Percentiles rank a stretch among this genome's conserved stretches.
Evolutionary conservation across 2,113 vertebrate species (phyloP).

Genomic region (Sinocyclocheilus anophthalmus): DNA sequence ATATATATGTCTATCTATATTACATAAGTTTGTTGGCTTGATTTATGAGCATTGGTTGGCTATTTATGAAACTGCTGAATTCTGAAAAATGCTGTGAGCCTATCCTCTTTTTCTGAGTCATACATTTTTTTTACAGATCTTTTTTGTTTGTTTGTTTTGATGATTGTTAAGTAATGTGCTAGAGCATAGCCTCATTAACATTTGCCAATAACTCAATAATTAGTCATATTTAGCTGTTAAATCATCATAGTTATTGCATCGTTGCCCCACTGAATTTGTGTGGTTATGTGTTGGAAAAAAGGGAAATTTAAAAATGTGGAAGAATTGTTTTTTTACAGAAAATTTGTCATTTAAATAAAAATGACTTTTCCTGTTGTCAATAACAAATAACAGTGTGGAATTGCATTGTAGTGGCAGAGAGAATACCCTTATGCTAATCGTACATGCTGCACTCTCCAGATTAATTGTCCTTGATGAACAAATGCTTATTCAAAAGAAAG

Average conservation of each 20-base stretch:
- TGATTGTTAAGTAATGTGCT: not conserved
- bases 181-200: not conserved
- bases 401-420: not conserved
- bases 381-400: not conserved
- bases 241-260: not conserved
- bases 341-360: not conserved
- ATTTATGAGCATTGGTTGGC: not conserved
- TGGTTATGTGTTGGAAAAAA: constrained; percentile 54
- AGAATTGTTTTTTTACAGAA: not conserved
- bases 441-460: not conserved
- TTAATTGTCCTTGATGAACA: constrained; percentile 37
- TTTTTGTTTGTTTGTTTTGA: not conserved
- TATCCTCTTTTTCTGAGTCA: too few relatives aligned
- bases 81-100: too few relatives aligned
- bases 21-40: not conserved
- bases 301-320: not conserved
- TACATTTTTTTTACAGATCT: not conserved
- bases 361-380: not conserved
- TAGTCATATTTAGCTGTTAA: not conserved
- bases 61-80: not conserved
- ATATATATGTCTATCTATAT: too few relatives aligned
- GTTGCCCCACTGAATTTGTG: not conserved
- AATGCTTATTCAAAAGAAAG: constrained; percentile 35
- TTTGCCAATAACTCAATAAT: not conserved
- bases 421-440: not conserved